Evolutionary conservation across 1,140 invertebrate genomes (phyloP), one percentile per base, ranked within the genome.

Genomic region (Drosophila rhopaloa): DNA sequence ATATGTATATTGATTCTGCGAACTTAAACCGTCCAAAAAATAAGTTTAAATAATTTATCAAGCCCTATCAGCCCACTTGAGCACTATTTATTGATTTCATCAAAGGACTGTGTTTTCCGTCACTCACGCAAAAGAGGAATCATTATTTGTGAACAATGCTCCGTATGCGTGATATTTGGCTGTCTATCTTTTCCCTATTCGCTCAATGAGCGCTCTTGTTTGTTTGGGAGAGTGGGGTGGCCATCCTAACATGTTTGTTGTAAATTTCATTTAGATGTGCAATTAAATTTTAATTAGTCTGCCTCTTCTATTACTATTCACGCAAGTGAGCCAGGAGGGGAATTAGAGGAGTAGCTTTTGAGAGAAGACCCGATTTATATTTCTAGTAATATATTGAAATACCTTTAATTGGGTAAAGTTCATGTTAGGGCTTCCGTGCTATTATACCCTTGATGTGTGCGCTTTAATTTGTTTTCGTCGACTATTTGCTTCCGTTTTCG

Each of bases 241-340:
- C 38, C 51, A 44, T 71, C 55, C 61, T 37, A 62, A 53, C 60
- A 70, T 79, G 82, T 73, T 86, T 88, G 78, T 88, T 83, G 76
- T 74, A 88, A 88, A 83, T 88, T 86, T 79, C 79, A 67, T 88
- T 88, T 89, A 89, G 63, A 81, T 88, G 58, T 80, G 84, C 80
- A 88, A 81, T 89, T 81, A 89, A 89, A 88, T 84, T 88, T 84
- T 88, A 88, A 88, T 89, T 88, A 89, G 84, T 51, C 61, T 63
- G 58, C 71, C 84, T 65, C 61, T 89, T 72, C 47, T 70, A 68
- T 59, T 78, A 55, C 54, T 41, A 61, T 68, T 62, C 46, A 43
- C 14, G 24, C 24, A 29, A 41, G 14, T 29, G 24, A 24, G 14
- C 0, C 14, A 32, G 10, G 35, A 54, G 14, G 48, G 63, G 16